Base-by-base conservation (phyloP, 92 coral and sea anemone genomes). In the Zoanthus sansibaricus region DNA sequence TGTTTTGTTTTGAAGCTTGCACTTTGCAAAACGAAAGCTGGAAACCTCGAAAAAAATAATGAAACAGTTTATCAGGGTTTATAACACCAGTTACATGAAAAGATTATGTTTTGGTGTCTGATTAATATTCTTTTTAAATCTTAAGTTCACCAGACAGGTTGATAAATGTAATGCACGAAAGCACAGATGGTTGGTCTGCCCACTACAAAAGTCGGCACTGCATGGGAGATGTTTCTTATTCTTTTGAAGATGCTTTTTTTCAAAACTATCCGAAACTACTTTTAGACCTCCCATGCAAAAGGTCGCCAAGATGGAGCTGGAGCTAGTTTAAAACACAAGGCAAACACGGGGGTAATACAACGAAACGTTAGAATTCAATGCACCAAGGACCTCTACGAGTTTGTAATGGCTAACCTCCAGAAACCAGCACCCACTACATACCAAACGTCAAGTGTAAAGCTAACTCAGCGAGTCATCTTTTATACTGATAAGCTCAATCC, bases 141-240 rank as follows among this genome's bases (percentile, higher is more conserved):
- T 25, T 25, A 25, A 0, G 25, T 25, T 25, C 25, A 25, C 25
- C 25, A 25, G 25, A 25, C 25, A 25, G 25, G 25, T 25, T 25
- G 25, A 25, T 25, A 33, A 61, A 89, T 59, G 83, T 82, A 33
- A 64, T 84, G 80, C 89, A 89, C 37, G 89, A 89, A 52, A 84
- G 92, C 86, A 89, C 92, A 15, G 92, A 86, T 20, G 94, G 94
- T 3, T 91, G 90, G 42, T 91, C 94, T 0, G 88, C 91, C 6
- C 94, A 83, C 47, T 91, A 91, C 73, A 83, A 91, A 78, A 91
- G 87, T 68, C 84, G 79, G 0, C 91, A 91, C 31, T 91, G 90
- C 71, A 88, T 91, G 94, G 91, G 89, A 2, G 88, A 78, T 54
- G 90, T 91, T 30, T 67, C 92, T 11, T 75, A 66, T 74, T 89